phyloP scores from a whole-genome alignment of 2,888 invertebrate species.

The Cecidostiba fungosa region DNA sequence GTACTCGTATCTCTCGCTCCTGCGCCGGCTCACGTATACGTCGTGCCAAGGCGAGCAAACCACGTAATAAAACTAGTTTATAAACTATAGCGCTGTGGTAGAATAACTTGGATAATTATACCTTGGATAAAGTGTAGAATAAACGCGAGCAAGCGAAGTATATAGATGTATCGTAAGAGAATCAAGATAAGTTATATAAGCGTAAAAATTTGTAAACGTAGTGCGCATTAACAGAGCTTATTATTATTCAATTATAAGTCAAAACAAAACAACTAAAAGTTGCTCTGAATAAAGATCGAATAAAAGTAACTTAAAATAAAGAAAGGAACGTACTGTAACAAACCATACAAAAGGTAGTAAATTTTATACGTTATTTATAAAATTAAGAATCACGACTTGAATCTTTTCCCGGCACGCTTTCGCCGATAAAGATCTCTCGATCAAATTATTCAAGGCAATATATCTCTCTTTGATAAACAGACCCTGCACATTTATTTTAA shows the following conservation, averaged over 20 bases:
- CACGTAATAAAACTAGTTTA: constrained; percentile 54
- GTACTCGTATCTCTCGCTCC: neutral
- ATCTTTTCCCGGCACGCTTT: no score
- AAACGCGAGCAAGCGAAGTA: neutral
- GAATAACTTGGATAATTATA: constrained; percentile 52
- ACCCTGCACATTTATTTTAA: neutral
- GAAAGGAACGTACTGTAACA: no score
- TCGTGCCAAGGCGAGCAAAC: constrained; percentile 4
- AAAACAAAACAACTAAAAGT: no score
- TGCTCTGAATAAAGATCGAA: no score
- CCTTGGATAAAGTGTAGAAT: constrained; percentile 2
- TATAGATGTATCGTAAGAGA: neutral
- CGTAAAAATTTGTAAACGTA: no score
- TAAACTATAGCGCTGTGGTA: neutral
- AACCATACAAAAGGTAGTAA: no score
- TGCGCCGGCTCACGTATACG: neutral
- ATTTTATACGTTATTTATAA: no score
- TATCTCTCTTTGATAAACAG: neutral
- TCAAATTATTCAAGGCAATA: neutral
- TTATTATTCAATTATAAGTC: no score
- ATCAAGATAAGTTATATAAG: neutral
- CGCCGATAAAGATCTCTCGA: neutral
- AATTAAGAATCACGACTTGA: no score
- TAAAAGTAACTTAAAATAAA: no score
- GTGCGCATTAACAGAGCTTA: no score